Conservation (phyloP, 2,113 vertebrate species). For the Silurus meridionalis region DNA sequence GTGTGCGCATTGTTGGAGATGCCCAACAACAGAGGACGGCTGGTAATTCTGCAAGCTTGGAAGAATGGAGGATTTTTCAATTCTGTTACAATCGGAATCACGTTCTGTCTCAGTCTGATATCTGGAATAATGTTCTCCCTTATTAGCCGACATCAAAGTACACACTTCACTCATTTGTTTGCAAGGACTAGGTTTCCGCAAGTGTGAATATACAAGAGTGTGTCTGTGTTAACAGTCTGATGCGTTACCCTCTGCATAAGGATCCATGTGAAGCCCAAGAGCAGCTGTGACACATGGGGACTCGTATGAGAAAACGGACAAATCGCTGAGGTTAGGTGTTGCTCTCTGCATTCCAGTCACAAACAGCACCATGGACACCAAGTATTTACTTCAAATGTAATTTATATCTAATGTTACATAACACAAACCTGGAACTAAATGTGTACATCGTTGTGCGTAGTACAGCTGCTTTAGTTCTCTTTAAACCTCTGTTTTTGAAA, state of each 20-base stretch:
- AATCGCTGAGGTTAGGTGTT: neutral
- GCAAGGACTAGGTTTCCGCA: constrained; percentile 1
- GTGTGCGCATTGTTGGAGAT: constrained; percentile 39
- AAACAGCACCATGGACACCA: constrained; percentile 19
- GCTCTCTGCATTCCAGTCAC: constrained; percentile 33
- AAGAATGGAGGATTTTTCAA: constrained; percentile 22
- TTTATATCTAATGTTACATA: constrained; percentile 32
- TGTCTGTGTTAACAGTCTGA: neutral
- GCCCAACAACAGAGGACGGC: constrained; percentile 1
- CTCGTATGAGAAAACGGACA: constrained; percentile 15
- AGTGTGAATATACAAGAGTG: neutral
- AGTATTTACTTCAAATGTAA: constrained; percentile 32
- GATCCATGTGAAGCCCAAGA: neutral
- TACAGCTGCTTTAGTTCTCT: constrained; percentile 25
- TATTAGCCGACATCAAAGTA: constrained; percentile 25
- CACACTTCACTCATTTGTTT: neutral
- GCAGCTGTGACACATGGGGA: neutral
- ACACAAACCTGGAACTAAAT: constrained; percentile 33
- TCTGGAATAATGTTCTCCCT: constrained; percentile 34
- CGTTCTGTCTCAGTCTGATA: constrained; percentile 8
- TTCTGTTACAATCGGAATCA: constrained; percentile 43
- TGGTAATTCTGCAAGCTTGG: constrained; percentile 42
- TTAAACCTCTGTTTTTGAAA: constrained; percentile 33
- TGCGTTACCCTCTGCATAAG: neutral
- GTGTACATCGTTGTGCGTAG: constrained; percentile 36